Evolutionary conservation across 2,888 invertebrate species (phyloP), one percentile per base, ranked within the genome.

Genomic region (Dorcus hopei): DNA sequence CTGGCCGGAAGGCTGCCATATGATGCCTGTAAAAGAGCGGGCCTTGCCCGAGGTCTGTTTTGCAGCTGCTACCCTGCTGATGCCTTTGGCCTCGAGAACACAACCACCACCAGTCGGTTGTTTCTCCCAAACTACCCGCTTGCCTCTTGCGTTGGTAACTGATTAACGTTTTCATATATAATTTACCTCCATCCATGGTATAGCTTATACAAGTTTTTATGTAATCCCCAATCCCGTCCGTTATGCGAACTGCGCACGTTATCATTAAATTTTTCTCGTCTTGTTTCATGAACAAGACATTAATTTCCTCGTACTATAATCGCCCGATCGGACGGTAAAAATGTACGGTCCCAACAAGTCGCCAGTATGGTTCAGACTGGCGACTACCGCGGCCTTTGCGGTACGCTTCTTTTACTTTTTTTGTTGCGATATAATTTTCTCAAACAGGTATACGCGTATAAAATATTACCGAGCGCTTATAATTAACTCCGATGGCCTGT

Each of bases 1-100:
- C 80, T 82, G 82, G 79, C 82, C 70, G 81, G 81, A 80, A 80
- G 77, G 45, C 73, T 74, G 79, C 80, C 80, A 82, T 82, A 82
- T 80, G 82, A 81, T 67, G 63, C 63, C 74, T 74, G 69, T 70
- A 75, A 75, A 69, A 66, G 72, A 62, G 59, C 61, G 62, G 64
- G 62, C 65, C 62, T 73, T 73, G 77, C 79, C 76, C 80, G 81
- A 81, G 81, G 68, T 66, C 67, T 68, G 68, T 67, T 68, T 67
- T 60, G 68, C 68, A 68, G 68, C 68, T 68, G 68, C 68, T 62
- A 63, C 65, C 65, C 68, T 59, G 62, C 59, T 60, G 56, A 54
- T 58, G 61, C 60, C 63, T 59, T 62, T 49, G 57, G 61, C 54
- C 41, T 33, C 57, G 40, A 26, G 26, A 26, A 26, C 26, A 26